Base-by-base conservation (phyloP, 2,797 vertebrate species). In the Cryptoblepharus egeriae region DNA sequence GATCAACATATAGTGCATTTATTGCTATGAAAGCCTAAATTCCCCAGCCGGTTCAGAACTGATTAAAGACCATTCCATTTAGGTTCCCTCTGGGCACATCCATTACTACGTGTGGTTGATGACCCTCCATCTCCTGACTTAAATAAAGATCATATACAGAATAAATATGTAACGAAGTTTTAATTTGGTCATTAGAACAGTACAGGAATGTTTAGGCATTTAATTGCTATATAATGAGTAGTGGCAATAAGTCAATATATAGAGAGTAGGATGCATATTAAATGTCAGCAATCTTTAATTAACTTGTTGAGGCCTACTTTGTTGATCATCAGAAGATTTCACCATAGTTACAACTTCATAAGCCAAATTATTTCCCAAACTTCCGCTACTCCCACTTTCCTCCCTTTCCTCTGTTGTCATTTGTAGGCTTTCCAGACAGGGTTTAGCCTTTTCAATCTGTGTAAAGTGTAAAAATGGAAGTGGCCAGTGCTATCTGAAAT, bases 81-180 rank as follows among this genome's bases (percentile, higher is more conserved):
- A 3, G 67, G 67, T 9, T 69, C 37, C 49, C 49, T 15, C 13
- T 52, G 49, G 49, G 49, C 30, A 69, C 24, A 39, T 60, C 26
- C 20, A 4, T 52, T 55, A 77, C 13, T 5, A 22, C 22, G 24
- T 37, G 12, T 52, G 18, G 26, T 68, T 30, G 13, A 32, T 55
- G 26, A 32, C 28, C 61, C 55, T 70, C 55, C 8, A 63, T 55
- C 74, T 63, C 39, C 57, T 77, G 45, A 24, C 32, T 70, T 2
- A 78, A 30, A 45, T 64, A 57, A 79, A 22, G 7, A 80, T 42
- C 28, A 69, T 32, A 70, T 67, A 15, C 45, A 85, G 35, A 37
- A 69, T 77, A 81, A 65, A 70, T 65, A 72, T 64, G 32, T 65
- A 65, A 86, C 81, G 49, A 5, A 52, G 64, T 65, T 88, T 85